Conservation (phyloP, 2,797 vertebrate species). For the Choloepus didactylus region DNA sequence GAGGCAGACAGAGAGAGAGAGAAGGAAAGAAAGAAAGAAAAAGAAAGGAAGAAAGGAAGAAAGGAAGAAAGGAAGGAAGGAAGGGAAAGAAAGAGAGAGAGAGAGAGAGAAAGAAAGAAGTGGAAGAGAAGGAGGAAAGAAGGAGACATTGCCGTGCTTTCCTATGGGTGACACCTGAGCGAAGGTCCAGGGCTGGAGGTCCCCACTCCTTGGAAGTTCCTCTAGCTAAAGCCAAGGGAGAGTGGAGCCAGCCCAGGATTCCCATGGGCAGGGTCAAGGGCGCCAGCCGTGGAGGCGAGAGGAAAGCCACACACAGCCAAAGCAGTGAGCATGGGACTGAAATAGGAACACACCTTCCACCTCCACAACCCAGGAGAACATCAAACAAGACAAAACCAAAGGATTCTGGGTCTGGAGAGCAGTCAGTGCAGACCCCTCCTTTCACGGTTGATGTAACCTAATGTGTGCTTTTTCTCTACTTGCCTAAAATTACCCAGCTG, state of each 20-base stretch:
- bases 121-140: background rate
- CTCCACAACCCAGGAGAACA: background rate
- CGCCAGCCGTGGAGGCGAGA: background rate
- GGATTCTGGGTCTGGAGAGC: background rate
- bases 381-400: background rate
- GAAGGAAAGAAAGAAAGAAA: background rate
- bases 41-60: too few species aligned
- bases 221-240: background rate
- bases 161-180: background rate
- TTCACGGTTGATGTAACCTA: background rate
- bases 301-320: background rate
- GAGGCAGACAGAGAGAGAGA: too few species aligned
- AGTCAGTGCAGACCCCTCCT: background rate
- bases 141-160: fast-evolving
- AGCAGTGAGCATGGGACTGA: background rate
- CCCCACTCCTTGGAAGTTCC: background rate
- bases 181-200: background rate
- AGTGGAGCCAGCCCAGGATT: background rate
- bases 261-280: background rate
- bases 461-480: background rate
- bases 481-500: background rate
- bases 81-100: background rate
- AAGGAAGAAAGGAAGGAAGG: background rate
- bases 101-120: background rate
- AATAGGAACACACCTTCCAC: background rate